These are phyloP conservation scores for Drosophila insularis DNA, from an alignment of 1,140 invertebrate species.

Conservation along the genomic window DNA sequence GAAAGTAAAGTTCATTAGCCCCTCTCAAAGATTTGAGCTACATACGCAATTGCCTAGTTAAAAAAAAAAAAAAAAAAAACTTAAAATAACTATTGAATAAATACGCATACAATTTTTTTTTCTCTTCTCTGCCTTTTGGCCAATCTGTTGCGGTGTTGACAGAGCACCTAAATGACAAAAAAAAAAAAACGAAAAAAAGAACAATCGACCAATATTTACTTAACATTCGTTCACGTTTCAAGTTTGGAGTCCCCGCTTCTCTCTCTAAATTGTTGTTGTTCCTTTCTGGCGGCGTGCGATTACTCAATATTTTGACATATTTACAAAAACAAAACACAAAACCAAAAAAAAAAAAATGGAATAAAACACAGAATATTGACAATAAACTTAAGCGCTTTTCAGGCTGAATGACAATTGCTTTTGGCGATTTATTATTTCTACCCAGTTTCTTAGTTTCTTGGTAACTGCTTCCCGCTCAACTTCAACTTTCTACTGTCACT, in stretches of 20 bases:
- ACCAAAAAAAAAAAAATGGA: too few species aligned
- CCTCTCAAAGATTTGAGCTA: constrained; percentile 48
- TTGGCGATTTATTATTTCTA: constrained; percentile 46
- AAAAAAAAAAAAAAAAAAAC: constrained; percentile 33
- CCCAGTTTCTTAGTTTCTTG: constrained; percentile 11
- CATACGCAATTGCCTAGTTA: constrained; percentile 45
- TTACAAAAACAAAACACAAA: constrained; percentile 17
- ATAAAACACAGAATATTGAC: constrained; percentile 63
- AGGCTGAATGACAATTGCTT: constrained; percentile 76
- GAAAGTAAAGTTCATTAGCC: constrained; percentile 54
- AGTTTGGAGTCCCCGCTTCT: constrained; percentile 54
- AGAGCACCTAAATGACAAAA: constrained; percentile 51
- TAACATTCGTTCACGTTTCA: constrained; percentile 64
- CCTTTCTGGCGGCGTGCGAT: constrained; percentile 42
- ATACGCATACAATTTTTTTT: constrained; percentile 6
- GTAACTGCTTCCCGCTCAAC: constrained; percentile 39
- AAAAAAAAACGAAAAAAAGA: constrained; percentile 28
- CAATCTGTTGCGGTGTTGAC: constrained; percentile 65
- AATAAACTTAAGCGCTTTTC: constrained; percentile 78
- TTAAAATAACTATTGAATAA: constrained; percentile 33
- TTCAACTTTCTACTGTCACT: constrained; percentile 75
- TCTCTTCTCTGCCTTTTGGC: constrained; percentile 38
- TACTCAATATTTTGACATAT: constrained; percentile 81
- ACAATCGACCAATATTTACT: constrained; percentile 67
- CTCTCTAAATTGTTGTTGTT: background rate